Base-by-base conservation (phyloP, 2,113 vertebrate species). In the Jacana jacana region DNA sequence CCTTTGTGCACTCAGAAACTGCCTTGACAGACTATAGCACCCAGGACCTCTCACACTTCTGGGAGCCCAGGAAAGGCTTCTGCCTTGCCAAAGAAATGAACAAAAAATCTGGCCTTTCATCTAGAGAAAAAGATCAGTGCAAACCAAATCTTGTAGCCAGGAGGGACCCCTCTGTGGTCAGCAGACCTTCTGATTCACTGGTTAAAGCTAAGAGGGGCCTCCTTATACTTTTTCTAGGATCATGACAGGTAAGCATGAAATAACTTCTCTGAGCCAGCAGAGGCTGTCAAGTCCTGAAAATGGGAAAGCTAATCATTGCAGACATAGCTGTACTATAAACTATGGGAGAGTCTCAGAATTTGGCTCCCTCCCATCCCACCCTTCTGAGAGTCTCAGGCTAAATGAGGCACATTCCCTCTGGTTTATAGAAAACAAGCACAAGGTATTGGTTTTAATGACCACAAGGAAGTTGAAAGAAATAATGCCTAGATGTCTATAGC, bases 271-370 rank as follows among this genome's bases (percentile, higher is more conserved):
- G 54, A 82, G 58, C 28, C 60, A 93, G 76, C 16, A 81, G 65
- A 80, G 55, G 17, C 40, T 78, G 33, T 66, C 54, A 58, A 27
- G 31, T 71, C 44, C 37, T 75, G 68, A 88, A 73, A 88, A 81
- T 13, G 12, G 64, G 51, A 71, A 73, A 83, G 23, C 17, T 63
- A 18, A 27, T 70, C 4, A 6, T 49, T 66, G 23, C 55, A 83
- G 37, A 8, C 7, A 8, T 17, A 73, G 16, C 18, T 86, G 6
- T 37, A 13, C 2, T 31, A 28, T 17, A 65, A 88, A 81, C 30
- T 49, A 25, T 0, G 0, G 7, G 46, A 16, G 3, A 40, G 28
- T 17, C 48, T 76, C 52, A 69, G 58, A 42, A 30, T 9, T 9
- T 3, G 23, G 9, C 8, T 66, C 16, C 30, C 42, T 24, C 17